Evolutionary conservation across 1,140 invertebrate genomes (phyloP).

Genomic region (Pseudomyrmex concolor): DNA sequence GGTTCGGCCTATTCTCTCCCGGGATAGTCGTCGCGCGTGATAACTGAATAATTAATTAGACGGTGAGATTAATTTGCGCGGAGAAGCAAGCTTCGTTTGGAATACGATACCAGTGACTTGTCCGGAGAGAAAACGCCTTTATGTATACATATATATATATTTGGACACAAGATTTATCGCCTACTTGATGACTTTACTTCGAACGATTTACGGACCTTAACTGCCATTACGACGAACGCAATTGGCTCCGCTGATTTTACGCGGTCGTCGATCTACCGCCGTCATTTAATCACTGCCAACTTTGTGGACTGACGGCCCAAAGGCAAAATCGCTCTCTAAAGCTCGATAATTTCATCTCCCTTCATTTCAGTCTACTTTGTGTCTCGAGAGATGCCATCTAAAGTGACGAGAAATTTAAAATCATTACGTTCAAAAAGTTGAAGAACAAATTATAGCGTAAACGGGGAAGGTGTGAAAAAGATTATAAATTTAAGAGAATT

Average conservation of each 20-base stretch:
- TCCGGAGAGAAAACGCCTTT: constrained; percentile 33
- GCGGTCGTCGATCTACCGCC: not conserved
- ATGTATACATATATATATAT: not conserved
- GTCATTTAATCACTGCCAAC: constrained; percentile 47
- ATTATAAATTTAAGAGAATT: not conserved
- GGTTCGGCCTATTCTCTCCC: constrained; percentile 65
- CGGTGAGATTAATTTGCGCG: constrained; percentile 74
- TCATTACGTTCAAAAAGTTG: not conserved
- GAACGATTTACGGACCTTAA: constrained; percentile 65
- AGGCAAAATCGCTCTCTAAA: constrained; percentile 25
- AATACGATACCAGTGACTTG: constrained; percentile 59
- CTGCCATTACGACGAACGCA: constrained; percentile 34
- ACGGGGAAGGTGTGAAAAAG: not conserved
- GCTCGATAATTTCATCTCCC: not conserved
- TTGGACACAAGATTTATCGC: constrained; percentile 68
- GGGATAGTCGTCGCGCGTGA: constrained; percentile 74
- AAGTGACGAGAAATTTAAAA: constrained; percentile 10
- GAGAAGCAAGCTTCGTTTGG: constrained; percentile 62
- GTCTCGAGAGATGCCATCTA: not conserved
- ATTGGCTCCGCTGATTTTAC: constrained; percentile 47
- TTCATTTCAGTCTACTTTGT: not conserved
- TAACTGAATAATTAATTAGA: constrained; percentile 82
- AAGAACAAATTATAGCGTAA: not conserved
- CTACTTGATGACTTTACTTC: constrained; percentile 72
- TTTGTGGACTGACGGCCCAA: not conserved